Conservation (phyloP, 2,113 vertebrate genomes). For the Cinclus cinclus region DNA sequence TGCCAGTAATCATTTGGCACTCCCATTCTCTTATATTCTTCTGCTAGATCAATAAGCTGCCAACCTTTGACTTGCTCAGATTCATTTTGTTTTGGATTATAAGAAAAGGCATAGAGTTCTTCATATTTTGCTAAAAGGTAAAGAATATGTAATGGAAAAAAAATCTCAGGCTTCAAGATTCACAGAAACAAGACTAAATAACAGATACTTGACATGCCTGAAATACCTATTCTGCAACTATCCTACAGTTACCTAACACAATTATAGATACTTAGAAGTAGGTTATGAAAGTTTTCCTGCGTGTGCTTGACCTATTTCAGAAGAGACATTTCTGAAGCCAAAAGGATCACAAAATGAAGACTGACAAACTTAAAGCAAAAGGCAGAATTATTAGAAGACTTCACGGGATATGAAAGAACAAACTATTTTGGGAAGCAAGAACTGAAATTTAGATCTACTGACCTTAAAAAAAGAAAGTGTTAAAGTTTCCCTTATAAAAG, state of each 20-base stretch:
- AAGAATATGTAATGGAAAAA: neutral
- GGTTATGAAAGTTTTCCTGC: neutral
- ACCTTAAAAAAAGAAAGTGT: neutral
- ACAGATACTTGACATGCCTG: neutral
- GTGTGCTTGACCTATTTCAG: neutral
- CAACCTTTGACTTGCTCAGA: constrained; percentile 88
- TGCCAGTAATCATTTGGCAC: constrained; percentile 93
- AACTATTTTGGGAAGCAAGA: neutral
- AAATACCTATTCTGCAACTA: neutral
- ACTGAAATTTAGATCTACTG: neutral
- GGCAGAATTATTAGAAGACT: neutral
- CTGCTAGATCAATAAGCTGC: constrained; percentile 87
- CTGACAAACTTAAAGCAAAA: neutral
- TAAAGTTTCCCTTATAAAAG: neutral
- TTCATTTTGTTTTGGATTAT: constrained; percentile 96
- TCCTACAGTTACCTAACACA: neutral
- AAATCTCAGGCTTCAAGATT: neutral
- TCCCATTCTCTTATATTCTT: constrained; percentile 93
- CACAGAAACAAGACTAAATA: neutral
- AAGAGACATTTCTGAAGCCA: neutral
- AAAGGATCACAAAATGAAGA: neutral
- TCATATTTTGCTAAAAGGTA: constrained; percentile 71
- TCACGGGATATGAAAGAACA: neutral
- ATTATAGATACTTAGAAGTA: neutral
- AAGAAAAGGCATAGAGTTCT: constrained; percentile 96